Evolutionary conservation across 37 sponge, comb jelly and placozoan species (phyloP).

Genomic region (Dysidea cf. avara): DNA sequence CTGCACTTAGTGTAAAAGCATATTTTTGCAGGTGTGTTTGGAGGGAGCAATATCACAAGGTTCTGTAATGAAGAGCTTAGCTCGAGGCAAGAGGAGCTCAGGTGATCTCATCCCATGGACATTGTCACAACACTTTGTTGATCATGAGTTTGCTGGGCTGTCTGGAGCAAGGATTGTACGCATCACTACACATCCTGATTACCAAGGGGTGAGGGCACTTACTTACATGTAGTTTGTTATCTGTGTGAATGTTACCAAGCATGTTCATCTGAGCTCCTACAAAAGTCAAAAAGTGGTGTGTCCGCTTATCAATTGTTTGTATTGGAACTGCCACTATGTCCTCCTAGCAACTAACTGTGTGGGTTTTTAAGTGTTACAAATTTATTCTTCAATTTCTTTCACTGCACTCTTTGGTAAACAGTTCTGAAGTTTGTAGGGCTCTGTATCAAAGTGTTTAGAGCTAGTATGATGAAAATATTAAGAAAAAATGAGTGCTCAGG

Average conservation of each 20-base stretch:
- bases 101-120: slow-evolving; percentile 99
- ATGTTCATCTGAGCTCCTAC: neutral
- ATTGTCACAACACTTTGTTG: slow-evolving; percentile 85
- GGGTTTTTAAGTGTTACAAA: neutral
- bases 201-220: slow-evolving; percentile 48
- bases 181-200: slow-evolving; percentile 95
- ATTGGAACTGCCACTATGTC: too few relatives aligned
- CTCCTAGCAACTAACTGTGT: neutral
- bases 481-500: too few relatives aligned
- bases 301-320: too few relatives aligned
- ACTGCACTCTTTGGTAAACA: neutral
- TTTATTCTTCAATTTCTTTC: neutral
- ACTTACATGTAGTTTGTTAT: neutral
- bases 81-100: slow-evolving; percentile 78
- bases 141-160: slow-evolving; percentile 79
- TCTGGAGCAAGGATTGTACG: slow-evolving; percentile 93
- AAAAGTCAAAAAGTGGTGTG: neutral
- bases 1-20: too few relatives aligned
- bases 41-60: slow-evolving; percentile 81
- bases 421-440: neutral
- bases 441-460: neutral
- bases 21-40: slow-evolving; percentile 92
- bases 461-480: too few relatives aligned
- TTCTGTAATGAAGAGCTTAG: slow-evolving; percentile 65
- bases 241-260: neutral